These are phyloP conservation scores for Rhegmatorhina hoffmannsi DNA, from an alignment of 2,113 vertebrate species.

Conservation along the genomic window DNA sequence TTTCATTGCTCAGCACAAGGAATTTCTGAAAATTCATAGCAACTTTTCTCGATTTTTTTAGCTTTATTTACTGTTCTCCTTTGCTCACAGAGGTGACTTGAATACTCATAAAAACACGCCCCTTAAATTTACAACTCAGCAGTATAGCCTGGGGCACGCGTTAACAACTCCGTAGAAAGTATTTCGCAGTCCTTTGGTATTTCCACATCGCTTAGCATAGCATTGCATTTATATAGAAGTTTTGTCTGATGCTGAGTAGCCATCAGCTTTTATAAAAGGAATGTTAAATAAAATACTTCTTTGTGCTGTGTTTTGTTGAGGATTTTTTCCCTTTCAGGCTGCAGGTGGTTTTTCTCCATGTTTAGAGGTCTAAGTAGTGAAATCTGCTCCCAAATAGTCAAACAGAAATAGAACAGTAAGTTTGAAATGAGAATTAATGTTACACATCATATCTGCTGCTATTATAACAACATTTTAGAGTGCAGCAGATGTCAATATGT, in stretches of 20 bases:
- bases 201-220: conserved; percentile 35
- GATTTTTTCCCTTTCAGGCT: neutral
- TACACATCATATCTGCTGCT: neutral
- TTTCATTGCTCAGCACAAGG: neutral
- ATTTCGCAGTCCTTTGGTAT: conserved; percentile 10
- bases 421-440: neutral
- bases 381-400: neutral
- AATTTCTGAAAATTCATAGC: neutral
- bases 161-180: conserved; percentile 39
- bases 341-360: neutral
- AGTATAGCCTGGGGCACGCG: conserved; percentile 19
- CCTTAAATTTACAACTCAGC: conserved; percentile 28
- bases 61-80: neutral
- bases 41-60: neutral
- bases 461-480: neutral
- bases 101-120: conserved; percentile 16
- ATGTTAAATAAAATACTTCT: neutral
- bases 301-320: neutral
- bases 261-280: neutral
- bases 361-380: neutral
- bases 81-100: neutral
- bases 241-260: conserved; percentile 6
- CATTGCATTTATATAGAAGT: neutral
- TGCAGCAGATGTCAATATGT: neutral
- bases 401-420: neutral